Evolutionary conservation across 2,797 vertebrate genomes (phyloP).

Genomic region (Pteropus rufus): DNA sequence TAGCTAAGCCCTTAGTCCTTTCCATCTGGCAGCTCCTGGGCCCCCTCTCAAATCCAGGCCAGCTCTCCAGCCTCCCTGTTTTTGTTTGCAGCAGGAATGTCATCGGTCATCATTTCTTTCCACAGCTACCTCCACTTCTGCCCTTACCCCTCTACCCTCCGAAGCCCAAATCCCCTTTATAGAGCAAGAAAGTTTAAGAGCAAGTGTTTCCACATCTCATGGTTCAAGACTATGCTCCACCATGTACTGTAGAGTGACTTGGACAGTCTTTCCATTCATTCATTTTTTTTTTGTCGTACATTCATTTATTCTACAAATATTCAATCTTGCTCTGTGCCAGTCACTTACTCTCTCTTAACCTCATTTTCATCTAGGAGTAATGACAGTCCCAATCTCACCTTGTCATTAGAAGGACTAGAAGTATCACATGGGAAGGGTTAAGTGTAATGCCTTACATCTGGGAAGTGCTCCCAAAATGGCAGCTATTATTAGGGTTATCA

Average conservation of each 20-base stretch:
- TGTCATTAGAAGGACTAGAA: neutral
- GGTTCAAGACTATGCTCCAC: neutral
- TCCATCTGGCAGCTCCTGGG: neutral
- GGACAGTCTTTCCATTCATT: neutral
- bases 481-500: neutral
- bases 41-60: neutral
- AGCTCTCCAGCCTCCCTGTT: neutral
- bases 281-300: neutral
- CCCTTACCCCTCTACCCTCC: no score
- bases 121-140: accelerated
- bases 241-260: neutral
- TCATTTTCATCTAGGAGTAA: neutral
- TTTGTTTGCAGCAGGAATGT: neutral
- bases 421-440: neutral
- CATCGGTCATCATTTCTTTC: accelerated
- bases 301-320: neutral
- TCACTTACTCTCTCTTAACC: neutral
- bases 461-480: neutral
- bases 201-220: neutral
- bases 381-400: neutral
- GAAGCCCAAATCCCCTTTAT: neutral
- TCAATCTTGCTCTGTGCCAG: neutral
- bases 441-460: neutral
- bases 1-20: no score
- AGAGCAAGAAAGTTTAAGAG: neutral